Evolutionary conservation across 1,140 invertebrate species (phyloP).

Genomic region (Eubasilissa regina): DNA sequence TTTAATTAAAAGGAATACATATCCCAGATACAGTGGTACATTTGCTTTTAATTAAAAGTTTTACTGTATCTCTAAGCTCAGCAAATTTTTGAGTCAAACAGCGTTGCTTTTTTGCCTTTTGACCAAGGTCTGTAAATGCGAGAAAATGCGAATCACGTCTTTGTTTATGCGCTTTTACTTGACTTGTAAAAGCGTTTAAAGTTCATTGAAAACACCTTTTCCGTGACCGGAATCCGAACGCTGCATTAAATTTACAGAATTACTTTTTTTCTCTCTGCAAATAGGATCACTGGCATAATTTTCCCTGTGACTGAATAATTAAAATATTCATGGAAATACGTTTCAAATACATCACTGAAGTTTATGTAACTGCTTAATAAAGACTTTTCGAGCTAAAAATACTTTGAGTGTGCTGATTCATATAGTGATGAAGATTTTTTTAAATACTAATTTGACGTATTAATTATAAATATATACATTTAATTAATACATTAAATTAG

Average conservation of each 20-base stretch:
- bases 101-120: constrained; percentile 1
- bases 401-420: no score
- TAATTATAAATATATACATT: no score
- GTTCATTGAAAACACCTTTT: constrained; percentile 41
- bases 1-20: constrained; percentile 48
- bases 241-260: neutral
- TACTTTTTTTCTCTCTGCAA: constrained; percentile 24
- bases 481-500: no score
- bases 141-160: constrained; percentile 53
- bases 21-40: constrained; percentile 43
- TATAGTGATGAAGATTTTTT: no score
- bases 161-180: constrained; percentile 56
- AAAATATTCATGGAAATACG: constrained; percentile 6
- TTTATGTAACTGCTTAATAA: neutral
- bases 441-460: no score
- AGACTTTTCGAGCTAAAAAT: no score
- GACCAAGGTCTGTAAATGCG: constrained; percentile 2
- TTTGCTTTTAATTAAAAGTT: constrained; percentile 60
- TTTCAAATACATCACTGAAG: neutral
- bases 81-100: neutral
- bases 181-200: constrained; percentile 50
- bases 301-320: constrained; percentile 3
- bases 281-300: constrained; percentile 9
- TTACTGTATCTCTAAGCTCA: constrained; percentile 18
- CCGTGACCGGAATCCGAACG: constrained; percentile 36